Evolutionary conservation across 2,888 invertebrate genomes (phyloP), one percentile per base, ranked within the genome.

Genomic region (Temnothorax rugatulus): DNA sequence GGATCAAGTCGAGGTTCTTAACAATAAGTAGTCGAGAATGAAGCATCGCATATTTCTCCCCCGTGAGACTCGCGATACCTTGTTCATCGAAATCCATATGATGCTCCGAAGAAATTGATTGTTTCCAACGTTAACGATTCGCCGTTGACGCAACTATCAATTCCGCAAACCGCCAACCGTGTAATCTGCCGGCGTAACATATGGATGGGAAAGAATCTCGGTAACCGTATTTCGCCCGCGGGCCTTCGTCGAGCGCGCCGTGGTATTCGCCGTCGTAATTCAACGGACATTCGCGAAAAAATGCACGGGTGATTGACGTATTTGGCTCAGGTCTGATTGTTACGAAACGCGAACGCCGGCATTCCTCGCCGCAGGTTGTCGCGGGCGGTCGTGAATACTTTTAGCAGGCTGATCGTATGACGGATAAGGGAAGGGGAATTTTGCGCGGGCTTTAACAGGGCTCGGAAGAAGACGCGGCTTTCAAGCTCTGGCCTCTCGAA

Each of bases 221-320:
- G 79, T 75, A 75, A 81, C 34, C 75, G 75, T 81, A 81, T 74
- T 59, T 59, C 57, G 79, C 79, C 79, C 79, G 75, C 57, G 44
- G 79, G 75, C 79, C 57, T 7, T 47, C 34, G 34, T 21, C 54
- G 71, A 57, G 25, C 54, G 25, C 34, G 41, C 54, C 44, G 77
- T 44, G 34, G 44, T 71, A 25, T 52, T 34, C 57, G 44, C 75
- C n/a, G n/a, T 79, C 74, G 57, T 74, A 74, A 79, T 79, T 79
- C 79, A 79, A 73, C 79, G 74, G 34, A 34, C 4, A 38, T 59
- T 59, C 75, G 47, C 11, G 73, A 76, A 79, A 79, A 79, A 59
- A 81, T 81, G 21, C 13, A 8, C 59, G 34, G 18, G 34, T 75
- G 79, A 81, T 75, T 81, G 79, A 81, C 76, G 79, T 79, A 81